These are phyloP conservation scores for Herpetotheres cachinnans DNA, from an alignment of 2,113 vertebrate genomes.

Conservation along the genomic window DNA sequence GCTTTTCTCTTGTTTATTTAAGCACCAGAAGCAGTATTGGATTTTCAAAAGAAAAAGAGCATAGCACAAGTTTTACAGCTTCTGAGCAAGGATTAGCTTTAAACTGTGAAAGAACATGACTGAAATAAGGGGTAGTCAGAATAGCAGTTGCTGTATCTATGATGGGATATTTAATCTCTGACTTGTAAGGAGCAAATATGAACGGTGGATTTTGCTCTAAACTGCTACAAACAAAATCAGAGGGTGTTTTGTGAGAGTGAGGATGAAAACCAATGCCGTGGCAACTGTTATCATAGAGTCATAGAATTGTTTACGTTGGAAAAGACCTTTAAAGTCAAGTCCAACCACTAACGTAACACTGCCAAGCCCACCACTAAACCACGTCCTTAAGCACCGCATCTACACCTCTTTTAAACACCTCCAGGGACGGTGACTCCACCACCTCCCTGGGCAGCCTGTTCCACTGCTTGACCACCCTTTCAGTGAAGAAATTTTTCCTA, in stretches of 20 bases:
- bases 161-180: neutral
- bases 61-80: neutral
- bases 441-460: neutral
- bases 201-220: neutral
- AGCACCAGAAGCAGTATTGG: neutral
- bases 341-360: neutral
- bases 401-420: neutral
- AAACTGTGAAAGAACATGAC: neutral
- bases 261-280: neutral
- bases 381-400: too few species aligned
- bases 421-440: neutral
- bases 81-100: neutral
- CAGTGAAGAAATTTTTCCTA: neutral
- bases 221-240: neutral
- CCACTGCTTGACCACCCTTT: neutral
- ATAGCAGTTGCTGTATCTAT: neutral
- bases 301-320: neutral
- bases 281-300: neutral
- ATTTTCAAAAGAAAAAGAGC: neutral
- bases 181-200: neutral
- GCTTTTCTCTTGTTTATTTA: slow-evolving; percentile 29
- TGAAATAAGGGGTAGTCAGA: neutral
- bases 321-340: neutral
- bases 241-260: neutral
- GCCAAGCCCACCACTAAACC: neutral